These are phyloP conservation scores for Morus bassanus DNA, from an alignment of 2,797 vertebrate genomes.

Conservation along the genomic window DNA sequence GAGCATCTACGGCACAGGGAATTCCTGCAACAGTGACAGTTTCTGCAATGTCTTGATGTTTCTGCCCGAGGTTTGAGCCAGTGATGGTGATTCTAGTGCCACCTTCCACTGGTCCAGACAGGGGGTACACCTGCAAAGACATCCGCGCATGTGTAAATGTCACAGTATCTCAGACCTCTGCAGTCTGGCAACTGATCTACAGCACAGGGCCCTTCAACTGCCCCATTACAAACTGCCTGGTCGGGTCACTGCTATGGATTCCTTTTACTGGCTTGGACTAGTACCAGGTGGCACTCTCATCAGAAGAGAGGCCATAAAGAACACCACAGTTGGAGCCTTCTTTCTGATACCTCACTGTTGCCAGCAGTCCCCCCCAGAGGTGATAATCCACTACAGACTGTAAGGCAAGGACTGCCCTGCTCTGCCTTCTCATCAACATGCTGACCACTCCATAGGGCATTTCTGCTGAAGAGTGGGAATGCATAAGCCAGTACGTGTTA, in stretches of 20 bases:
- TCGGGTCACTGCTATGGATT: neutral
- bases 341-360: neutral
- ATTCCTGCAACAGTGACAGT: constrained; percentile 89
- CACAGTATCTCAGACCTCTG: constrained; percentile 29
- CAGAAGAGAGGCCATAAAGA: neutral
- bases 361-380: neutral
- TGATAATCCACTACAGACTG: neutral
- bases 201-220: neutral
- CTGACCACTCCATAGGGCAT: neutral
- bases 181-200: constrained; percentile 2
- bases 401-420: neutral
- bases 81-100: constrained; percentile 90
- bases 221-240: neutral
- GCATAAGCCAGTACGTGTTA: constrained; percentile 42
- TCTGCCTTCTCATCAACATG: constrained; percentile 15
- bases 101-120: constrained; percentile 90
- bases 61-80: constrained; percentile 96
- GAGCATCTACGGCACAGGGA: constrained; percentile 83
- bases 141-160: constrained; percentile 35
- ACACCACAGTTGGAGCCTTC: neutral
- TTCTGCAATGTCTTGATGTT: constrained; percentile 87
- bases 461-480: constrained; percentile 35
- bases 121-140: constrained; percentile 87
- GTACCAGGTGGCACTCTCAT: neutral
- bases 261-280: neutral